Percentiles rank a stretch among this genome's conserved stretches.
Conservation (phyloP, 30 jellyfish, hydroid and myxozoan genomes). For the Clytia hemisphaerica region DNA sequence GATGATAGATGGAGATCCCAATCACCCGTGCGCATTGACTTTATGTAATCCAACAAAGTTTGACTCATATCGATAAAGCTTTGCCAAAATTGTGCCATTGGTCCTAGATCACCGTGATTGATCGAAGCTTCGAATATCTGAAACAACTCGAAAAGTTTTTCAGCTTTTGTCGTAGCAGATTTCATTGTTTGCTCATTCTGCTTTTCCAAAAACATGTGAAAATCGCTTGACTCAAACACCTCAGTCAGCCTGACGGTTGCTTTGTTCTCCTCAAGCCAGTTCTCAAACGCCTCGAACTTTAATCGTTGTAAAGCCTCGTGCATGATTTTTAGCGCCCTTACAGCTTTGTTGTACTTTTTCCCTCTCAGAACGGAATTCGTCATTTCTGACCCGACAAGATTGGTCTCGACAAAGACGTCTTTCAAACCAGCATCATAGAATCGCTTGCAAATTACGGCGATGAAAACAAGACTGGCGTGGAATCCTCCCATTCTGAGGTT, state of each 20-base stretch:
- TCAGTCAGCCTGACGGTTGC: too few relatives aligned
- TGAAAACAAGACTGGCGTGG: background rate
- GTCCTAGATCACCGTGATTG: too few relatives aligned
- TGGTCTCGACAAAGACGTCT: background rate
- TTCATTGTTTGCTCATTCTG: too few relatives aligned
- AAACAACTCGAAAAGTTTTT: too few relatives aligned
- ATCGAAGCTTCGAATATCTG: too few relatives aligned
- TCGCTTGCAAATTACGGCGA: conserved; percentile 22
- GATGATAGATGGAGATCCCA: too few relatives aligned
- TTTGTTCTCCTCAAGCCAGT: conserved; percentile 8
- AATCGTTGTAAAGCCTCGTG: too few relatives aligned
- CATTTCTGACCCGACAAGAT: conserved; percentile 24
- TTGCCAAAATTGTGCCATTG: too few relatives aligned
- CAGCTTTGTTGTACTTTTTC: conserved; percentile 22
- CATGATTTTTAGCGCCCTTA: conserved; percentile 6
- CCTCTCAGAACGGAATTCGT: conserved; percentile 14
- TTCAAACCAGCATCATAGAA: conserved; percentile 5
- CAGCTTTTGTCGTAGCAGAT: too few relatives aligned
- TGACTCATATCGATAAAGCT: too few relatives aligned
- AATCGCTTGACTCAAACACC: background rate
- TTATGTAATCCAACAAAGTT: too few relatives aligned
- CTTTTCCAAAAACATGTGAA: background rate
- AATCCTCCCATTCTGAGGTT: conserved; percentile 13
- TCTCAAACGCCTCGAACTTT: conserved; percentile 8
- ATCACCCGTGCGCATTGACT: too few relatives aligned